Conservation (phyloP, 2,888 invertebrate species). For the Polymixis flavicincta region DNA sequence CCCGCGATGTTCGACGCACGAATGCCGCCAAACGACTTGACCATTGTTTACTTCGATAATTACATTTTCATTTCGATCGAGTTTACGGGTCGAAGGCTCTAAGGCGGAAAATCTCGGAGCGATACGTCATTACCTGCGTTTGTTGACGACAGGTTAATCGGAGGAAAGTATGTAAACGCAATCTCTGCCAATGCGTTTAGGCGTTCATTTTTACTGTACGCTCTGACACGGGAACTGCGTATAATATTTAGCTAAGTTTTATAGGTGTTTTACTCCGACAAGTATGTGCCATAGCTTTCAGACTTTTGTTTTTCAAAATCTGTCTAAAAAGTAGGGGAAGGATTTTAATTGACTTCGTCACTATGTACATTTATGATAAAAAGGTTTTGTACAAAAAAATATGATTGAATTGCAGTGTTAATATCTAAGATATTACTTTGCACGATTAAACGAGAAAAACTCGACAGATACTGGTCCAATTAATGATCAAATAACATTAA, state of each 20-base stretch:
- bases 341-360: not conserved
- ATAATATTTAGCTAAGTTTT: not conserved
- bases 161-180: constrained; percentile 58
- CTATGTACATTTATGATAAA: not conserved
- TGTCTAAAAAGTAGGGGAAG: not conserved
- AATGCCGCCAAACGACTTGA: constrained; percentile 83
- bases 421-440: not conserved
- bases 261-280: not conserved
- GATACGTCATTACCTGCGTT: constrained; percentile 72
- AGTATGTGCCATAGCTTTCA: not conserved
- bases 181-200: constrained; percentile 26
- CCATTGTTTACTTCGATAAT: constrained; percentile 89
- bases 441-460: not conserved
- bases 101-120: constrained; percentile 84
- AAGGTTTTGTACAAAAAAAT: not conserved
- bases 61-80: constrained; percentile 88
- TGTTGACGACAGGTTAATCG: constrained; percentile 62
- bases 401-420: not conserved
- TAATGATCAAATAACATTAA: constrained; percentile 6
- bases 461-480: not conserved
- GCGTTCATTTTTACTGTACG: constrained; percentile 31
- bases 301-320: not conserved
- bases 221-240: not conserved
- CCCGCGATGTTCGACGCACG: constrained; percentile 85
- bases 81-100: constrained; percentile 87